These are phyloP conservation scores for Aphis craccivora DNA, from an alignment of 1,140 invertebrate species.

Conservation along the genomic window DNA sequence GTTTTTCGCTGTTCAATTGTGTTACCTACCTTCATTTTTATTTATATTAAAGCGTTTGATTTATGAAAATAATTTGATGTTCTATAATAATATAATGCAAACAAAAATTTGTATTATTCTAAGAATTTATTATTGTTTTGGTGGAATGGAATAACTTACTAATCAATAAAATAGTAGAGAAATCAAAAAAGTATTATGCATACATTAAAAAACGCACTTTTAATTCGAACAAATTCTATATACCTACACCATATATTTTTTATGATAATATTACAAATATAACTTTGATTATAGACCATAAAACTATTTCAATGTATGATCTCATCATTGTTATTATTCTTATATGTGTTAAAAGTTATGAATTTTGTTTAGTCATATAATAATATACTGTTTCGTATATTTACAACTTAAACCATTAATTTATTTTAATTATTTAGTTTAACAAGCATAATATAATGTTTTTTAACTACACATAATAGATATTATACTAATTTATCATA, in stretches of 20 bases:
- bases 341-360: background rate
- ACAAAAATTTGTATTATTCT: background rate
- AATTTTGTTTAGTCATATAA: background rate
- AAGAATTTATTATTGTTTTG: background rate
- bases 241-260: background rate
- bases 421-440: background rate
- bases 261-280: background rate
- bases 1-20: background rate
- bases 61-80: background rate
- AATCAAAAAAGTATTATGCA: background rate
- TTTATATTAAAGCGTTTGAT: slow-evolving; percentile 10
- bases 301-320: background rate
- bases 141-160: background rate
- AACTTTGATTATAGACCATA: background rate
- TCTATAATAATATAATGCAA: slow-evolving; percentile 10
- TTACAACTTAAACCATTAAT: background rate
- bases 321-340: background rate
- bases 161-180: background rate
- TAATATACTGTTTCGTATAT: background rate
- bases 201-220: background rate
- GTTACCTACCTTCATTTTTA: background rate
- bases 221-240: background rate
- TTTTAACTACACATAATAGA: background rate
- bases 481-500: background rate
- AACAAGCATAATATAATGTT: background rate